Base-by-base conservation (phyloP, 2,797 vertebrate genomes). In the Crenuchus spilurus region DNA sequence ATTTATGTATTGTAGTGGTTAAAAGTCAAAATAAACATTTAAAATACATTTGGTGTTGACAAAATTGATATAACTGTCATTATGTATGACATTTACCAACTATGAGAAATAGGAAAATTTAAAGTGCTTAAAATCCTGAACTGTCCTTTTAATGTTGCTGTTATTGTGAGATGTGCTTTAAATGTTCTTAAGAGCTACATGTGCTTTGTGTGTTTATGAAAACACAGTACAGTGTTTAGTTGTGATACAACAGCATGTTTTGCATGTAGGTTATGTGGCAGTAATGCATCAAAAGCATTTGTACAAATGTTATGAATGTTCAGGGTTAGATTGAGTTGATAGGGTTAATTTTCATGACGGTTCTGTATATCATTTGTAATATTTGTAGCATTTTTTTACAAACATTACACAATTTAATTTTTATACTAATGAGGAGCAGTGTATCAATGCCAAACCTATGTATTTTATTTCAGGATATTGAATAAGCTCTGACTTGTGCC, bases 71-170 rank as follows among this genome's bases (percentile, higher is more conserved):
- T n/a, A n/a, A n/a, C n/a, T n/a, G n/a, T n/a, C n/a, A n/a, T n/a
- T n/a, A n/a, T n/a, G n/a, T n/a, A n/a, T n/a, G n/a, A n/a, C n/a
- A n/a, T n/a, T n/a, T n/a, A n/a, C n/a, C n/a, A n/a, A n/a, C n/a
- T n/a, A n/a, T n/a, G n/a, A n/a, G n/a, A n/a, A n/a, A n/a, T n/a
- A n/a, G n/a, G n/a, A n/a, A n/a, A n/a, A n/a, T n/a, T 4, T 16
- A 46, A 28, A 14, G n/a, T 71, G 14, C n/a, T 22, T 39, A 20
- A 16, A 63, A 42, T 54, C 51, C 39, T 49, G 30, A 74, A 74
- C 63, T 74, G 49, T 73, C 70, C 70, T n/a, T 60, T 74, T 74
- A 74, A 74, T 67, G 18, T 22, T 16, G 31, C 3, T 28, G 16
- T 14, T 37, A 16, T 28, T 65, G 9, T 35, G 2, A 55, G 26